Evolutionary conservation across 2,888 invertebrate species (phyloP), one percentile per base, ranked within the genome.

Genomic region (Drosophila hamatofila): DNA sequence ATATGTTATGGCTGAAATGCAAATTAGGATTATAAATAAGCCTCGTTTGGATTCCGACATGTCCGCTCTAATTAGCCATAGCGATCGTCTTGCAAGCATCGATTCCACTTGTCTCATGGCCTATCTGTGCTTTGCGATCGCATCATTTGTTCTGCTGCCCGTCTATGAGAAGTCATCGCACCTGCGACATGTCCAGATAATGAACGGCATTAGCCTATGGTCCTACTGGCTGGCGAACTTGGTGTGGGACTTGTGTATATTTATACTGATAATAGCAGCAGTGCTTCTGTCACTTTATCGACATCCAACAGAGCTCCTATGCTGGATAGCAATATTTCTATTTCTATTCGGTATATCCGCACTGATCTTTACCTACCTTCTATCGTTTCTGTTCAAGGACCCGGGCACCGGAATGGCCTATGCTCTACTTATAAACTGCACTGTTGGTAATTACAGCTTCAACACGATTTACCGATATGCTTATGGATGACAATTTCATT

Each of bases 201-300:
- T 96, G 0, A 95, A 96, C 2, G 96, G 96, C 1, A 94, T 95
- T 0, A 94, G 94, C 70, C 94, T 95, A 0, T 90, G 93, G 0
- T 94, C 95, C 16, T 95, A 96, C 92, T 97, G 97, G 97, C 81
- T 94, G 6, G 94, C 95, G 0, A 94, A 95, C 0, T 94, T 95
- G n/a, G 30, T 95, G 0, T 96, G 77, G 61, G 91, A 91, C 44
- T 58, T 25, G 14, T 5, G 57, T 1, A 5, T 73, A 8, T 83
- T 33, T 46, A 3, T 73, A 16, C 0, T 51, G 2, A 39, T 72
- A 11, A 16, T 64, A 2, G 0, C 39, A 0, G 6, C 49, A 0
- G 0, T 68, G 3, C 8, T 80, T 0, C 0, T 75, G 6, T 0
- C 57, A 1, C 2, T 58, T 3, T 55, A 25, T 12, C 16, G 5